Conservation (phyloP, 2,888 invertebrate species). For the Tuta absoluta region DNA sequence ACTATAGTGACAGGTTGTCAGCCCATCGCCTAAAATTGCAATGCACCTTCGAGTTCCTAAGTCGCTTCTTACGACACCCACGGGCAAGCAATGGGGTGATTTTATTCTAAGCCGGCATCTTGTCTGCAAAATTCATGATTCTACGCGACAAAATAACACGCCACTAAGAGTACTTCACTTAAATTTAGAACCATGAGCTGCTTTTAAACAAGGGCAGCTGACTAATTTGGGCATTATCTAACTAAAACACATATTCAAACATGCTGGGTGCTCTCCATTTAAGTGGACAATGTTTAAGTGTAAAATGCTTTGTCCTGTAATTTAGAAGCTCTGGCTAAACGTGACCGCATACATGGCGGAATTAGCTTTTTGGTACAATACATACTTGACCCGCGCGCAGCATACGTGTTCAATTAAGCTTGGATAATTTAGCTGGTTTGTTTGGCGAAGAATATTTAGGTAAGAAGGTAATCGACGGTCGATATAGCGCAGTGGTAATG, state of each 20-base stretch:
- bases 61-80: too few relatives aligned
- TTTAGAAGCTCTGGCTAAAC: not conserved
- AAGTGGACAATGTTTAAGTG: conserved; percentile 6
- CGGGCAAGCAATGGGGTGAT: too few relatives aligned
- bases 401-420: not conserved
- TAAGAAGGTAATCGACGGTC: not conserved
- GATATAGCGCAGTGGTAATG: too few relatives aligned
- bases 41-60: too few relatives aligned
- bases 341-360: not conserved
- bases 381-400: not conserved
- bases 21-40: too few relatives aligned
- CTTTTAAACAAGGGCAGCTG: not conserved
- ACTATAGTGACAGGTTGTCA: too few relatives aligned
- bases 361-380: conserved; percentile 52
- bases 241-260: not conserved
- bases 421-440: not conserved
- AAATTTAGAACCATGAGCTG: too few relatives aligned
- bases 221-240: conserved; percentile 1
- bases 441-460: not conserved
- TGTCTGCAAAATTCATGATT: too few relatives aligned
- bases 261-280: not conserved
- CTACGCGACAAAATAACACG: too few relatives aligned
- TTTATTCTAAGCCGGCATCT: too few relatives aligned
- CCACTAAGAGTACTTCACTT: too few relatives aligned
- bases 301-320: conserved; percentile 1